Evolutionary conservation across 2,797 vertebrate species (phyloP).

Genomic region (Lindbergichthys nudifrons): DNA sequence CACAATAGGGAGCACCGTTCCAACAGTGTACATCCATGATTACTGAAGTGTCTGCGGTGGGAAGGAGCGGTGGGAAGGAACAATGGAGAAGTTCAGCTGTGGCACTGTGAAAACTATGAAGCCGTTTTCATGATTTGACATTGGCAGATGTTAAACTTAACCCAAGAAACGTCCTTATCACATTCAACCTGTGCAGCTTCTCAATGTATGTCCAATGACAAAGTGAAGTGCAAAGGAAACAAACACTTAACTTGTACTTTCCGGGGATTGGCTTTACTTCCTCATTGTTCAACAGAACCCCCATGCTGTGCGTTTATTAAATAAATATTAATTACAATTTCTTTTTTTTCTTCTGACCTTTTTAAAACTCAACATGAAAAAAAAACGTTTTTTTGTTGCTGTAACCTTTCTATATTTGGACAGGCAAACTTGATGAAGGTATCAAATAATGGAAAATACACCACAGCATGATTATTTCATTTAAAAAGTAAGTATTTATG

Average conservation of each 20-base stretch:
- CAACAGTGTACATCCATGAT: neutral
- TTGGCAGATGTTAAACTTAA: neutral
- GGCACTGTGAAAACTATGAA: too few species aligned
- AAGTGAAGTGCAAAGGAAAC: slow-evolving; percentile 33
- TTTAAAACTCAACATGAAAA: too few species aligned
- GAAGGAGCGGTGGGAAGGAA: slow-evolving; percentile 6
- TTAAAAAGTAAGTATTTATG: neutral
- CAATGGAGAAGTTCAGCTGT: neutral
- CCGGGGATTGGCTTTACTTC: slow-evolving; percentile 14
- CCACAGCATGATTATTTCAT: neutral
- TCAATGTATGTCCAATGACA: slow-evolving; percentile 5
- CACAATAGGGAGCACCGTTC: slow-evolving; percentile 44
- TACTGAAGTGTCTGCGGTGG: neutral
- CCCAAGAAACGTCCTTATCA: slow-evolving; percentile 2
- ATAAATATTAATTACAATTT: neutral
- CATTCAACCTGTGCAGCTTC: slow-evolving; percentile 1
- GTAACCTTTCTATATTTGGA: neutral
- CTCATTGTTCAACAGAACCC: neutral
- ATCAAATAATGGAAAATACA: neutral
- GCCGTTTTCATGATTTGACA: too few species aligned
- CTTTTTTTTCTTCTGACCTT: neutral
- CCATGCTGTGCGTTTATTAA: neutral
- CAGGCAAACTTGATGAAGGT: neutral
- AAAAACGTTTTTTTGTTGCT: neutral
- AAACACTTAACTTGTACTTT: slow-evolving; percentile 3